Base-by-base conservation (phyloP, 2,113 vertebrate genomes). In the Meriones unguiculatus region DNA sequence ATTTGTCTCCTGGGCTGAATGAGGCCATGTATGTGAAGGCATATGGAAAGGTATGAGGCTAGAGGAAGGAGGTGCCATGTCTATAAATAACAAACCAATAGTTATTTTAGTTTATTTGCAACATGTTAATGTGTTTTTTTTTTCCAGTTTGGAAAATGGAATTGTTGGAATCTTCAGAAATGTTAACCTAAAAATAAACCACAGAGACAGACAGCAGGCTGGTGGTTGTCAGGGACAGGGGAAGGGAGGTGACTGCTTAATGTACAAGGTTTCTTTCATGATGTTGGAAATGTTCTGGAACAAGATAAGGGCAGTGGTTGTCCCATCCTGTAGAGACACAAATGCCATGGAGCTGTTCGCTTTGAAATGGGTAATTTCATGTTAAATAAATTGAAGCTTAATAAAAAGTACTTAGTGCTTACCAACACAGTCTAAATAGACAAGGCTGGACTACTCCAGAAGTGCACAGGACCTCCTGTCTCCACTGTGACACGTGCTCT, bases 161-260 rank as follows among this genome's bases (percentile, higher is more conserved):
- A 76, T 22, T 64, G 24, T 12, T 46, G 52, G 28, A 67, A 90
- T 81, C 90, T 81, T 97, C 80, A 92, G 52, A 96, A 95, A 62
- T 24, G 57, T 35, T 6, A 50, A 46, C 46, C 73, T 70, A n/a
- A 70, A 86, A 57, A 62, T 80, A 69, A 88, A 94, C n/a, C 64
- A 8, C 10, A n/a, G 54, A 89, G 67, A 69, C 28, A 87, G 82
- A 67, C 77, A 75, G 41, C 28, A 86, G 35, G 17, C 4, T 2
- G 25, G 67, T 32, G 46, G n/a, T 20, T 87, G 84, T 84, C 73
- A 69, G 54, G 67, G n/a, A 4, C 2, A 0, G 0, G 41, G 38
- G 28, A 28, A 30, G 15, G 17, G 25, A 50, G 0, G 62, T 57
- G 35, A 30, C 24, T 75, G 50, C 25, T 62, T 64, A 9, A 30